These are phyloP conservation scores for Saccostrea glomerata DNA, from an alignment of 1,140 invertebrate genomes.

Conservation along the genomic window DNA sequence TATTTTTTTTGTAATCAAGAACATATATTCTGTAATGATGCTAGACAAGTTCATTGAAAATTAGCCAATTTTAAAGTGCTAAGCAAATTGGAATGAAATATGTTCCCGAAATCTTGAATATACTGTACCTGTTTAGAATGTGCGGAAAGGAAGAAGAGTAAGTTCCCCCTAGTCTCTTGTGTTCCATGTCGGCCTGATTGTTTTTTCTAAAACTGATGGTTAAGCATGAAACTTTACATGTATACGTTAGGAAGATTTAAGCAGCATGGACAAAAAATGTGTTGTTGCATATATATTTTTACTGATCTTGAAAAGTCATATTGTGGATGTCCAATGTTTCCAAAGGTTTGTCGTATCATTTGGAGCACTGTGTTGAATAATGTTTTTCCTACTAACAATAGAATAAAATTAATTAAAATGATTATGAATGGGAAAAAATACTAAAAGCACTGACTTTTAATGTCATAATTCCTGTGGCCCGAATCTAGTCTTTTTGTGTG, in stretches of 20 bases:
- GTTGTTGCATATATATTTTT: not conserved
- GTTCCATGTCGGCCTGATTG: not conserved
- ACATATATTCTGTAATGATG: too few relatives aligned
- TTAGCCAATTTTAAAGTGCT: too few relatives aligned
- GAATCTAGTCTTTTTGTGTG: not conserved
- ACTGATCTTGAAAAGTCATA: not conserved
- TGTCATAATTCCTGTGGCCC: conserved; percentile 3
- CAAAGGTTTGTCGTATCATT: conserved; percentile 9
- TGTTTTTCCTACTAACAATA: not conserved
- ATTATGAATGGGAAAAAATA: not conserved
- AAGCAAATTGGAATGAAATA: not conserved
- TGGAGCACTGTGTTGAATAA: conserved; percentile 20
- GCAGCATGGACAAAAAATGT: too few relatives aligned
- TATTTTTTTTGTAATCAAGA: too few relatives aligned
- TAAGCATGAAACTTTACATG: not conserved
- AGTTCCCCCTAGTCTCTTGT: not conserved
- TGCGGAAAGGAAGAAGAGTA: conserved; percentile 9
- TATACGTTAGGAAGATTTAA: too few relatives aligned
- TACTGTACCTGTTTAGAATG: conserved; percentile 32
- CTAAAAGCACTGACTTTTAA: conserved; percentile 25
- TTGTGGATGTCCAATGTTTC: not conserved
- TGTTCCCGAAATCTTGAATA: not conserved
- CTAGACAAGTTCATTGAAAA: too few relatives aligned
- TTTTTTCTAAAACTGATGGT: not conserved
- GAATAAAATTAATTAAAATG: not conserved